Base-by-base conservation (phyloP, 1,140 invertebrate species). In the Drosophila azteca region DNA sequence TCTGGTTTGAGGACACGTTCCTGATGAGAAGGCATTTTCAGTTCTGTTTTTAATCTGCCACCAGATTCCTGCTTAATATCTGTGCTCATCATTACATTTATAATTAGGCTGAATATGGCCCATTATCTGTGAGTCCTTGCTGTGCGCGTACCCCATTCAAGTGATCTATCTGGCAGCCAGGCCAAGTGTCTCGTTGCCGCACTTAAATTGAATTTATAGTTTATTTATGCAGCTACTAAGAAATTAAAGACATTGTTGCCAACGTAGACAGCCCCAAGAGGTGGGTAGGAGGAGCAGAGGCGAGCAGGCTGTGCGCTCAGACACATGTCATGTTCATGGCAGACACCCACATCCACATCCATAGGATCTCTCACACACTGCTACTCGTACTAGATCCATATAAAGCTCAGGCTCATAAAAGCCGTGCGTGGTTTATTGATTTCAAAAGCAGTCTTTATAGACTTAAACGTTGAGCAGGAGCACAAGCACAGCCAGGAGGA, bases 141-240 rank as follows among this genome's bases (percentile, higher is more conserved):
- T 57, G 66, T 58, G 8, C 7, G n/a, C 13, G 7, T 29, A 29
- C 29, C 6, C 7, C 3, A 45, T 3, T 41, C 58, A 80, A 45
- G 48, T 61, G 52, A 66, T 73, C 72, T 77, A 73, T 84, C 77
- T 70, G 67, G 69, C 50, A 74, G 69, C 58, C 58, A 57, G 31
- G 63, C 24, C 63, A 62, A 66, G 62, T 75, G 76, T 59, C 61
- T 80, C 65, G 20, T 45, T 48, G 48, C 29, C 44, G 51, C 69
- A 78, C 59, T 85, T 87, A 87, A 85, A 82, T 82, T 78, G 61
- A 88, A 83, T 88, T 88, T 88, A 88, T 88, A 88, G 83, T 88
- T 83, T 88, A 88, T 88, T 88, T 88, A 88, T 88, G 84, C 84
- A 77, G 83, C 79, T 88, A 83, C 83, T 88, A 79, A 88, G 83